Percentiles rank a stretch among this genome's conserved stretches.
Conservation (phyloP, 2,888 invertebrate species). For the Sphaerophoria rueppellii region DNA sequence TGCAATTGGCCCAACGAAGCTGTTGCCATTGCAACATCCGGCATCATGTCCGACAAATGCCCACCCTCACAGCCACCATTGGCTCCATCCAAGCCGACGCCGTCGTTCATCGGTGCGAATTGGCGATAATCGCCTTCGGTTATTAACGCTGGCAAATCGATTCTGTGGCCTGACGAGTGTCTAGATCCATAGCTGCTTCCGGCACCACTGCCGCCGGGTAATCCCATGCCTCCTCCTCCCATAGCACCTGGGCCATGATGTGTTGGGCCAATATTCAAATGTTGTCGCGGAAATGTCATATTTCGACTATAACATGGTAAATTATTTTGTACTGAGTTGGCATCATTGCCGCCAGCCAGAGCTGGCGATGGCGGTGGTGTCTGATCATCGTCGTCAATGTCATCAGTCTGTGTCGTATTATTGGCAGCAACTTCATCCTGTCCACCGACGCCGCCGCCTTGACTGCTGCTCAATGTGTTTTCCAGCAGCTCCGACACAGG, state of each 20-base stretch:
- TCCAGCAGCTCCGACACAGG: slow-evolving; percentile 91
- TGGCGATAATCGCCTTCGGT: slow-evolving; percentile 85
- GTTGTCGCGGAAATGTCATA: slow-evolving; percentile 85
- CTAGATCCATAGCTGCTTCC: slow-evolving; percentile 76
- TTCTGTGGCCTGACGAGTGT: slow-evolving; percentile 82
- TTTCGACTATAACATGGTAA: slow-evolving; percentile 84
- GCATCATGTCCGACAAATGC: slow-evolving; percentile 92
- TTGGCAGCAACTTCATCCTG: slow-evolving; percentile 74
- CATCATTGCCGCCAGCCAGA: slow-evolving; percentile 76
- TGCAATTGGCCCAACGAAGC: slow-evolving; percentile 88
- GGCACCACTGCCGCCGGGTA: slow-evolving; percentile 58
- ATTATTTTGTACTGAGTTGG: slow-evolving; percentile 78
- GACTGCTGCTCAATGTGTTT: slow-evolving; percentile 80
- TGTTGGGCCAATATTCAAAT: slow-evolving; percentile 71
- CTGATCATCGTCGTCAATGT: slow-evolving; percentile 79
- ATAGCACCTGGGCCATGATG: slow-evolving; percentile 76
- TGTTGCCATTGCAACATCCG: slow-evolving; percentile 96
- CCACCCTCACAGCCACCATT: slow-evolving; percentile 86
- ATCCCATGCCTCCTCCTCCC: slow-evolving; percentile 69
- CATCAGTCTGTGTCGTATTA: slow-evolving; percentile 78
- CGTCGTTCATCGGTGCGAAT: slow-evolving; percentile 74
- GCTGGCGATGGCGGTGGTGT: slow-evolving; percentile 83
- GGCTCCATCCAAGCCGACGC: slow-evolving; percentile 75
- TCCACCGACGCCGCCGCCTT: slow-evolving; percentile 62
- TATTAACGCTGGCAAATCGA: slow-evolving; percentile 86